Evolutionary conservation across 2,797 vertebrate species (phyloP).

Genomic region (Merluccius polli): DNA sequence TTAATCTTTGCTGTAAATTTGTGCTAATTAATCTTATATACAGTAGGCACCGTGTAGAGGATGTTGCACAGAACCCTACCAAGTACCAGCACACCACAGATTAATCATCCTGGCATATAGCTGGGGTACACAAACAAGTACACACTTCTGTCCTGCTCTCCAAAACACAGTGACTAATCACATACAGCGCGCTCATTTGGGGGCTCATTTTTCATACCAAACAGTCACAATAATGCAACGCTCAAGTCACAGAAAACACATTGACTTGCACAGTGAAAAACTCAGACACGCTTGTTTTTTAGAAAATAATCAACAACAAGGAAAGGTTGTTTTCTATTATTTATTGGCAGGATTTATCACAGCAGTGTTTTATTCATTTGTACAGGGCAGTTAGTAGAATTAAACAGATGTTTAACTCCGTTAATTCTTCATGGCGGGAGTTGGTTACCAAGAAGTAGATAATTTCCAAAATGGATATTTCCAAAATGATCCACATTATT

Average conservation of each 20-base stretch:
- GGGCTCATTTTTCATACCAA: conserved; percentile 56
- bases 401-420: not conserved
- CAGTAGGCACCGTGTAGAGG: not conserved
- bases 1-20: conserved; percentile 6
- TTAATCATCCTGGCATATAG: conserved; percentile 54
- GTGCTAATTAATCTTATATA: not conserved
- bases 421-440: not conserved
- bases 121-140: conserved; percentile 31
- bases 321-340: conserved; percentile 25
- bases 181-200: conserved; percentile 31
- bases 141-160: conserved; percentile 36
- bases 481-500: not conserved
- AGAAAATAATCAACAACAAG: conserved; percentile 8
- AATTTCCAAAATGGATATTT: not conserved
- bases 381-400: not conserved
- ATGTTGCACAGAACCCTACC: not conserved
- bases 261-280: conserved; percentile 22
- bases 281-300: not conserved
- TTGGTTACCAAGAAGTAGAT: not conserved
- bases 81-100: conserved; percentile 26
- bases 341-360: conserved; percentile 33
- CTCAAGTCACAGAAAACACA: conserved; percentile 42
- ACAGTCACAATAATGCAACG: conserved; percentile 32
- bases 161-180: conserved; percentile 54
- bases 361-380: conserved; percentile 1